Conservation (phyloP, 2,113 vertebrate species). For the Psephotus haematonotus region DNA sequence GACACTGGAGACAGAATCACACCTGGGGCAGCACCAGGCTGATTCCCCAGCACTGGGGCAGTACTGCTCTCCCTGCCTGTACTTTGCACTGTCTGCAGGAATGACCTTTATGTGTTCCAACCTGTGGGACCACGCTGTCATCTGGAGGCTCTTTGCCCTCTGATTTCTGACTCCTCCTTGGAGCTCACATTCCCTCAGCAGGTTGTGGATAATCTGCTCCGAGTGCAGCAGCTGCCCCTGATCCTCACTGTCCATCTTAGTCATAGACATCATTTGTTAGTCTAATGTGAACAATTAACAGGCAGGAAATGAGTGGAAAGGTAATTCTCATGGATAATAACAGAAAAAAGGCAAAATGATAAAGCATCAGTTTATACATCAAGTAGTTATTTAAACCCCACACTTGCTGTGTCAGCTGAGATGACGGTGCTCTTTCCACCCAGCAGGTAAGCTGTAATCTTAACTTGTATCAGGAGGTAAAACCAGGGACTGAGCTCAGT, state of each 20-base stretch:
- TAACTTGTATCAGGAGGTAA: background rate
- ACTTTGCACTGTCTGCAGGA: background rate
- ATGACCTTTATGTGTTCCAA: background rate
- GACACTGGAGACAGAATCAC: background rate
- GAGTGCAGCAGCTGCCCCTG: background rate
- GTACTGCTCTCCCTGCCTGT: background rate
- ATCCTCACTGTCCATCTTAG: background rate
- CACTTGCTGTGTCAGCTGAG: background rate
- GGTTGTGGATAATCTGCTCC: background rate
- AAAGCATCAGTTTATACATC: too few species aligned
- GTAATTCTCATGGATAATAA: background rate
- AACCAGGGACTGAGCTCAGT: background rate
- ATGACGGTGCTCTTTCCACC: background rate
- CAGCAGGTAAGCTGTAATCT: background rate
- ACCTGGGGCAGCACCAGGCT: background rate
- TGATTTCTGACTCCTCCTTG: background rate
- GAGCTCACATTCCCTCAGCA: background rate
- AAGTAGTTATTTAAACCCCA: background rate
- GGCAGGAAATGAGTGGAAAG: background rate
- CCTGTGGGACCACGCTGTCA: too few species aligned
- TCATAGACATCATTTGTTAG: background rate
- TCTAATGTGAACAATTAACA: background rate
- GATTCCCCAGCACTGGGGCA: background rate
- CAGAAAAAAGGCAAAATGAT: background rate
- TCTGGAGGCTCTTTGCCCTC: background rate